A percentile compares a stretch with the other conserved stretches of the same genome.
Evolutionary conservation across 2,888 invertebrate genomes (phyloP).

Genomic region (Phengaris arion): DNA sequence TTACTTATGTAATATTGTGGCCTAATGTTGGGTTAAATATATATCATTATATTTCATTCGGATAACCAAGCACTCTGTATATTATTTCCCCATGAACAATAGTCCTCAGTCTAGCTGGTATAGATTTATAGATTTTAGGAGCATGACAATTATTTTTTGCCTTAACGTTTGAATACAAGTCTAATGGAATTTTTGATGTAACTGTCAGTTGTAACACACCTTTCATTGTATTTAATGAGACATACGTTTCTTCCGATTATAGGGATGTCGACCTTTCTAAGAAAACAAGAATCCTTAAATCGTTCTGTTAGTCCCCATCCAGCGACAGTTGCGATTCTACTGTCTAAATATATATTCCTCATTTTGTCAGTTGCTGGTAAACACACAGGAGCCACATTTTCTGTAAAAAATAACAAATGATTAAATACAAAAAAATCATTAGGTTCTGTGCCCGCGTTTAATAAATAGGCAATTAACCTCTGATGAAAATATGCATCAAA

Average conservation of each 20-base stretch:
- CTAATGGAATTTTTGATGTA: no score
- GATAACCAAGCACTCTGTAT: no score
- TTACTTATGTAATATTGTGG: no score
- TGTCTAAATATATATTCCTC: conserved; percentile 25
- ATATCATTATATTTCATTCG: no score
- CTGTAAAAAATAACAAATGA: conserved; percentile 25
- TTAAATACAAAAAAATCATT: not conserved
- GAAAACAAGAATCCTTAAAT: conserved; percentile 28
- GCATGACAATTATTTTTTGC: no score
- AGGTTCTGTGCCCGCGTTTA: not conserved
- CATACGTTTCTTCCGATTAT: conserved; percentile 8
- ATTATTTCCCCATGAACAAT: no score
- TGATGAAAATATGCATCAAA: no score
- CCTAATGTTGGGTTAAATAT: no score
- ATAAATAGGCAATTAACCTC: no score
- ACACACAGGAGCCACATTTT: conserved; percentile 38
- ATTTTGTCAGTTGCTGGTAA: conserved; percentile 36
- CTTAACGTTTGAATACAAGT: no score
- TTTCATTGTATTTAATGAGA: not conserved
- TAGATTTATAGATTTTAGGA: no score
- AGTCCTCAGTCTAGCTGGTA: no score
- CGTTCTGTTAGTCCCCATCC: conserved; percentile 44
- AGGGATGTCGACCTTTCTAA: conserved; percentile 37
- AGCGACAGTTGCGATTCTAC: conserved; percentile 33
- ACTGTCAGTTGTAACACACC: not conserved